Evolutionary conservation across 64 coral and sea anemone genomes (phyloP).

Genomic region (Montipora sp.): DNA sequence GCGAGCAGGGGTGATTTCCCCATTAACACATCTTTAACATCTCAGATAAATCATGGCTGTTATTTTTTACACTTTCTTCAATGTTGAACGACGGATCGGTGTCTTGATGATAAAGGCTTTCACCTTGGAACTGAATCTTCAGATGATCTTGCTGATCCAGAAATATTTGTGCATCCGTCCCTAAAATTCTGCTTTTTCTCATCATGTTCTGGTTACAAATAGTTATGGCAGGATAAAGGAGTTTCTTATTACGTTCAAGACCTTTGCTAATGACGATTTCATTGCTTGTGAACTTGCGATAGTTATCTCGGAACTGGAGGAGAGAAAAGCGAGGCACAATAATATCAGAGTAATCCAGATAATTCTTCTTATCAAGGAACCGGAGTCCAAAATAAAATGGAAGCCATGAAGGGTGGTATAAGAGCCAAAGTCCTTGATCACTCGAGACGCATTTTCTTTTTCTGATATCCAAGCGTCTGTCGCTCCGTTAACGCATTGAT

Average conservation of each 20-base stretch:
- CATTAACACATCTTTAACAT: conserved; percentile 32
- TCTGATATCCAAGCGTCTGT: conserved; percentile 13
- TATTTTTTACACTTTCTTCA: conserved; percentile 40
- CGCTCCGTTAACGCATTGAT: not conserved
- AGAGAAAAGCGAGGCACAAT: conserved; percentile 3
- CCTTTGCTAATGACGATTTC: conserved; percentile 33
- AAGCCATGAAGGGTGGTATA: conserved; percentile 75
- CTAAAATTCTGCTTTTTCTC: conserved; percentile 51
- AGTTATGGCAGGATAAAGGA: conserved; percentile 56
- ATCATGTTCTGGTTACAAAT: conserved; percentile 78
- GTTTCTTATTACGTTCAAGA: conserved; percentile 2
- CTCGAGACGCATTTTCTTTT: not conserved
- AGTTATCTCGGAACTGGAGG: conserved; percentile 38
- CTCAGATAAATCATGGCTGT: conserved; percentile 42
- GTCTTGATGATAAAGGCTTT: not conserved
- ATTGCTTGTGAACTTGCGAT: not conserved
- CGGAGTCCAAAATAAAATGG: conserved; percentile 66
- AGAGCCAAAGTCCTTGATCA: conserved; percentile 56
- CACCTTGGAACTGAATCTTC: not conserved
- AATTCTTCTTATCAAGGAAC: conserved; percentile 3
- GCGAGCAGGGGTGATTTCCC: not conserved
- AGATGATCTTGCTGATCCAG: conserved; percentile 47
- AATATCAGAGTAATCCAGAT: conserved; percentile 54
- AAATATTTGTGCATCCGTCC: conserved; percentile 54
- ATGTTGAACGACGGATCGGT: conserved; percentile 38